Base-by-base conservation (phyloP, 2,888 invertebrate species). In the Eilema sororculum region DNA sequence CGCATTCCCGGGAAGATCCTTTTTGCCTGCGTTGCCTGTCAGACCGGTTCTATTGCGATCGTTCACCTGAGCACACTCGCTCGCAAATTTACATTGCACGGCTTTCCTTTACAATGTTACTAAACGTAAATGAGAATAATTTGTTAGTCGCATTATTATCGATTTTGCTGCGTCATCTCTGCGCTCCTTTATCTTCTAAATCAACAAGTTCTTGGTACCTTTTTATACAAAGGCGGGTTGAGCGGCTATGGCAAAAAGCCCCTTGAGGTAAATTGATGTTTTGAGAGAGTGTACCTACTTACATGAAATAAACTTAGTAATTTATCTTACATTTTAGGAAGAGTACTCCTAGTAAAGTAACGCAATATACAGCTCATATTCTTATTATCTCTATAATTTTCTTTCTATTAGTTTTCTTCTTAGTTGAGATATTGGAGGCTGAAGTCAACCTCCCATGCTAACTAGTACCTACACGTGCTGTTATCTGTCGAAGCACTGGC, bases 21-120 rank as follows among this genome's bases (percentile, higher is more conserved):
- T 91, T 90, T 89, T 90, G 87, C 89, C 81, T 83, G 79, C 81
- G 78, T 72, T 77, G 84, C 85, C 81, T 77, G 87, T 88, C 86
- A 81, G 89, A 93, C 93, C 94, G 93, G 93, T 94, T 93, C 87
- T 84, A 83, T 82, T 70, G 88, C 89, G 94, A 92, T 83, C 94
- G 90, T 94, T 94, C 93, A 94, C 94, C 91, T 91, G 89, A 84
- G 80, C 83, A 79, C 79, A 80, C 77, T 74, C 83, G 84, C 82
- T 90, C 87, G 92, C 90, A 84, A 91, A 92, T 89, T 89, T 87
- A 86, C 85, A 82, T 86, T 84, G 82, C 80, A 77, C 81, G 77
- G 80, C 83, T 86, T 81, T 84, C 75, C 78, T 81, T 75, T 79
- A 86, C 83, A 85, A 84, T 85, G 85, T 87, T 83, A 81, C 79